Evolutionary conservation across 2,888 invertebrate genomes (phyloP), one percentile per base, ranked within the genome.

Genomic region (Lucinisca nassula): DNA sequence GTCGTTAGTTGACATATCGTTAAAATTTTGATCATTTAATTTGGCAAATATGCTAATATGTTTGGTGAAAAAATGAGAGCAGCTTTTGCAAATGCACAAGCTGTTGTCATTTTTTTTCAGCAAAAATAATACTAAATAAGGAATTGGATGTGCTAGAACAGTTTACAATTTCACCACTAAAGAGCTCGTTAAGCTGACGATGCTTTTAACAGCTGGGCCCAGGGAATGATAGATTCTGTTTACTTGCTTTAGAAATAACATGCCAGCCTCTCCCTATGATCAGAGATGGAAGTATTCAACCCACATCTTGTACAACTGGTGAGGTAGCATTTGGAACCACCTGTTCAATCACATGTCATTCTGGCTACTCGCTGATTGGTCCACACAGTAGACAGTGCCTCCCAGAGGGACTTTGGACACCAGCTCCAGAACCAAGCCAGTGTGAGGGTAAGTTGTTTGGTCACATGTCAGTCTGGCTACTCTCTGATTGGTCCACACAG

Each of bases 301-400:
- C 97, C 0, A 93, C 96, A 17, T 96, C 96, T 10, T 98, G 98
- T 92, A 96, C 96, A 0, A 24, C 95, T 94, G 32, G 95, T 94
- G 97, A 97, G 92, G 97, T 97, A 49, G 95, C 97, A 0, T 97
- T 97, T 93, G 97, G 97, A 0, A 97, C 97, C 35, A 97, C 96
- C 32, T 98, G 98, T 93, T 97, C 96, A 21, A 96, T 97, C 67
- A 94, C 95, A 8, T 98, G 98, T 93, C 95, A 97, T n/a, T 93
- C 96, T 6, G 98, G 98, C 4, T 98, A 97, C 93, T 96, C 96
- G 55, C 93, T 97, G 6, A 95, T 96, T 78, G 98, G 98, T 0
- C 97, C 97, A 0, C 92, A 95, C 49, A 96, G 96, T 49, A 97
- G 97, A 91, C 96, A 95, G 32, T 98, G 98, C 92, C 96, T 96